These are phyloP conservation scores for Agriopis leucophaearia DNA, from an alignment of 2,888 invertebrate species.

Conservation along the genomic window DNA sequence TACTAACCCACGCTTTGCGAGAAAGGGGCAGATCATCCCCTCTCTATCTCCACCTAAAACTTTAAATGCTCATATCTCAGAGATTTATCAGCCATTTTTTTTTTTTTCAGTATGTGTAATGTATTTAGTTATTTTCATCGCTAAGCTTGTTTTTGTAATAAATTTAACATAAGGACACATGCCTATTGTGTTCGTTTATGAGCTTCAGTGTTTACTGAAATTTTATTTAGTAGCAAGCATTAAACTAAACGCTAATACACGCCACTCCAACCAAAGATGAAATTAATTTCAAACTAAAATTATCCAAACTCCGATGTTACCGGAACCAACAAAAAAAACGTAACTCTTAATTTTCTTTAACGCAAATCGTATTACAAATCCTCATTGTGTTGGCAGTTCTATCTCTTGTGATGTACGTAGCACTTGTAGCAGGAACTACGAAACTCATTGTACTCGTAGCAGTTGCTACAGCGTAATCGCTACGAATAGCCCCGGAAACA, in stretches of 20 bases:
- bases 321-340: conserved; percentile 20
- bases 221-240: too few relatives aligned
- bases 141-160: too few relatives aligned
- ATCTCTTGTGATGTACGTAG: conserved; percentile 28
- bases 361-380: conserved; percentile 42
- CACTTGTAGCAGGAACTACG: conserved; percentile 23
- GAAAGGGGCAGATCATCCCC: too few relatives aligned
- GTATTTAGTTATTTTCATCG: too few relatives aligned
- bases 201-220: too few relatives aligned
- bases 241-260: neutral
- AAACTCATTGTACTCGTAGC: conserved; percentile 8
- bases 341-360: conserved; percentile 37
- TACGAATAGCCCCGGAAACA: conserved; percentile 33
- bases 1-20: too few relatives aligned
- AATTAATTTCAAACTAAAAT: conserved; percentile 12
- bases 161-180: too few relatives aligned
- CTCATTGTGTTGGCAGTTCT: conserved; percentile 27
- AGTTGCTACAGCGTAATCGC: conserved; percentile 26
- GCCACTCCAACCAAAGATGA: neutral
- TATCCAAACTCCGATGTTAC: conserved; percentile 12
- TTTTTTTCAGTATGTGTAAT: too few relatives aligned
- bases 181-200: too few relatives aligned
- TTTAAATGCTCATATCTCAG: too few relatives aligned
- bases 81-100: too few relatives aligned
- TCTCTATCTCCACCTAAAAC: too few relatives aligned